Evolutionary conservation across 2,888 invertebrate genomes (phyloP), one percentile per base, ranked within the genome.

Genomic region (Leptura quadrifasciata): DNA sequence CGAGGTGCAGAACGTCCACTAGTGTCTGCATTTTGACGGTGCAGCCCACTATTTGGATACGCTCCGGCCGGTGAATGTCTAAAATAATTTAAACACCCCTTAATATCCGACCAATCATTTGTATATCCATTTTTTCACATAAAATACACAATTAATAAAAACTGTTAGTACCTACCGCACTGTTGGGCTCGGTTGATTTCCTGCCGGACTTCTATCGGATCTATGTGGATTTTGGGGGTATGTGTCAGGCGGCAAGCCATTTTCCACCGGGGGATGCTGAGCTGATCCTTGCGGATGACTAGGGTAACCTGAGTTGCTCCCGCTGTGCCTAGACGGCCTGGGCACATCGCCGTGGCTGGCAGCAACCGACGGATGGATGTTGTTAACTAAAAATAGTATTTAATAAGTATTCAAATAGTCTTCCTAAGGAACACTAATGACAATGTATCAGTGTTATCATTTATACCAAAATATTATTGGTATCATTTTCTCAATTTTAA

Each of bases 321-420:
- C 83, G 60, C 83, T 83, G 69, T 86, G 87, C 55, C 87, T 85
- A 20, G 90, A 85, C n/a, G 90, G 86, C 39, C 90, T 86, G 15
- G 90, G 88, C n/a, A 89, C 86, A 64, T 91, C 91, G 0, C 88
- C 87, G 80, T 91, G 91, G 57, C 88, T 87, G 35, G 89, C 88
- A 64, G 89, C 89, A 6, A 90, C 90, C 35, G 89, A 86, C 3
- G 91, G 90, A 82, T 91, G 91, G 82, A 91, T 90, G 79, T 91
- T 91, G 83, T 91, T 91, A 52, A 90, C 91, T 91, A 82, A 47
- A 87, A 82, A 47, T 21, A 20, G 21, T n/a, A n/a, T n/a, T n/a
- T n/a, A n/a, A n/a, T n/a, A n/a, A n/a, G n/a, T n/a, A n/a, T n/a
- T n/a, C n/a, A n/a, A n/a, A n/a, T n/a, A n/a, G n/a, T n/a, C n/a